Evolutionary conservation across 1,140 invertebrate species (phyloP).

Genomic region (Zaprionus camerounensis): DNA sequence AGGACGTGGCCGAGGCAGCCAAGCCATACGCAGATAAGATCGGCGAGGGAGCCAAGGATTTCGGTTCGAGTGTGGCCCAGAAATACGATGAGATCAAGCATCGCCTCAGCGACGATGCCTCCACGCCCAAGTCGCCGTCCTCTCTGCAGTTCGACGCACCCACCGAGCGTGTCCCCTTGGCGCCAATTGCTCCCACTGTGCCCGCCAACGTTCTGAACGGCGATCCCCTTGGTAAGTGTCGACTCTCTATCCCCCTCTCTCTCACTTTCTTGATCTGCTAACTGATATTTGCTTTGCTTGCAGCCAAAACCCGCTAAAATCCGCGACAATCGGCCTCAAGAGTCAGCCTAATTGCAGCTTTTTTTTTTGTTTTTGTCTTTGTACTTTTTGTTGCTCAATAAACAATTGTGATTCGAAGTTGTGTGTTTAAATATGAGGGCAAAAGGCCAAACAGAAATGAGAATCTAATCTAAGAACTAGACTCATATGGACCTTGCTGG

Average conservation of each 20-base stretch:
- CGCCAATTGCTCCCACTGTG: constrained; percentile 54
- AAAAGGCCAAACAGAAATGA: background rate
- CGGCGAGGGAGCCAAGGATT: constrained; percentile 67
- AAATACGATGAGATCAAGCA: constrained; percentile 78
- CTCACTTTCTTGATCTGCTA: background rate
- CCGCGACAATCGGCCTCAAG: background rate
- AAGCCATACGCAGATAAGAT: constrained; percentile 72
- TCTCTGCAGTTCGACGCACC: constrained; percentile 46
- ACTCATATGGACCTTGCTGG: background rate
- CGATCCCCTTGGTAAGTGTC: constrained; percentile 22
- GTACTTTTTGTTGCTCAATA: constrained; percentile 19
- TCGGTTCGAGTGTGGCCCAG: constrained; percentile 61
- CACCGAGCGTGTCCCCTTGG: constrained; percentile 72
- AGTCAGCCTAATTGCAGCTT: background rate
- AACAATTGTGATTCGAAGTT: constrained; percentile 5
- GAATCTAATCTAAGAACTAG: background rate
- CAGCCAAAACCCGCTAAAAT: constrained; percentile 13
- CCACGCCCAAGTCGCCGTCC: constrained; percentile 35
- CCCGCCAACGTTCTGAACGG: constrained; percentile 14
- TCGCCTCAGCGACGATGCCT: constrained; percentile 64
- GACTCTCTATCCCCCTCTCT: background rate
- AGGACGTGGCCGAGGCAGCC: constrained; percentile 58
- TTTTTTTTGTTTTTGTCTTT: constrained; percentile 3
- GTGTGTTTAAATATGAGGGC: background rate
- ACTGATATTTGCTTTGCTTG: background rate